Conservation (phyloP, 2,888 invertebrate species). For the Hydropsyche betteni region DNA sequence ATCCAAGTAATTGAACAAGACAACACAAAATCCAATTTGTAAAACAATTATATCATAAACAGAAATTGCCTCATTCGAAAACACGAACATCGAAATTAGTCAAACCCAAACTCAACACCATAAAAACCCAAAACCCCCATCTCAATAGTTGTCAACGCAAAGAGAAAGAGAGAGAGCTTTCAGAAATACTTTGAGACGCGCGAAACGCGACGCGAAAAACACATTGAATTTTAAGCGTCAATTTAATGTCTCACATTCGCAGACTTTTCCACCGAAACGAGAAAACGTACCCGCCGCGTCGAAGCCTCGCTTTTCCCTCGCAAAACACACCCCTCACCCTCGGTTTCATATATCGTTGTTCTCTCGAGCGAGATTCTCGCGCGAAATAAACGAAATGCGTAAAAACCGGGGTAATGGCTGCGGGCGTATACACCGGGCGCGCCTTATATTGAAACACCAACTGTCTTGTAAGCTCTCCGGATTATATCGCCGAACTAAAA, state of each 20-base stretch:
- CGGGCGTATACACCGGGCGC: conserved; percentile 11
- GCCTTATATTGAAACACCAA: conserved; percentile 34
- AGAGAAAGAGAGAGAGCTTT: conserved; percentile 1
- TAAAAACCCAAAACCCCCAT: no score
- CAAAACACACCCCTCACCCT: not conserved
- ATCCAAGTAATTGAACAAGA: no score
- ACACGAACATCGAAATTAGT: no score
- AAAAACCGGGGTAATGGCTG: conserved; percentile 34
- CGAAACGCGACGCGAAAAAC: conserved; percentile 3
- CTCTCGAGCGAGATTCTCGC: conserved; percentile 27
- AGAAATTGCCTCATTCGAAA: no score
- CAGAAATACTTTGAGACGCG: not conserved
- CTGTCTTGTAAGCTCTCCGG: conserved; percentile 34
- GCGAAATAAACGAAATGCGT: conserved; percentile 36
- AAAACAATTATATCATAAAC: no score
- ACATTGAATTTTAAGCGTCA: conserved; percentile 30
- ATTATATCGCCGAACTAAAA: conserved; percentile 31
- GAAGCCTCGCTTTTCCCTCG: not conserved
- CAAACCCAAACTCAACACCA: not conserved
- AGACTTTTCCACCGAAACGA: conserved; percentile 9
- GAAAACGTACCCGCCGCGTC: not conserved
- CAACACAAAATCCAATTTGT: no score
- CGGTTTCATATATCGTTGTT: conserved; percentile 5
- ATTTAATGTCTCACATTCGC: conserved; percentile 25
- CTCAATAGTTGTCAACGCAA: no score